Base-by-base conservation (phyloP, 2,888 invertebrate species). In the Hesperia comma region DNA sequence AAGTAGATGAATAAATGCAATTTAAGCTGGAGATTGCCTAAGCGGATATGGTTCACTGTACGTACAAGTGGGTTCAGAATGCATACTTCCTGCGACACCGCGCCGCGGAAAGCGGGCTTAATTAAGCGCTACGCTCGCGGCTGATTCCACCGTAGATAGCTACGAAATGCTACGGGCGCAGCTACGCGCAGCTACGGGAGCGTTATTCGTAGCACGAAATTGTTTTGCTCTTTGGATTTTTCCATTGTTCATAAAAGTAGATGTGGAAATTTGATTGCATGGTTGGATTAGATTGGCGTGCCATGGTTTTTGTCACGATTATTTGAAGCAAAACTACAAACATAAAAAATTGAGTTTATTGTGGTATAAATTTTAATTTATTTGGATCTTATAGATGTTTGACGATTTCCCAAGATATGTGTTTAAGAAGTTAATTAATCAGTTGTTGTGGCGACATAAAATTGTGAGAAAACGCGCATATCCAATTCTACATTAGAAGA, bases 61-160 rank as follows among this genome's bases (percentile, higher is more conserved):
- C 43, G 26, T 43, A 21, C 12, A 58, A 58, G 41, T 46, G 15
- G n/a, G 32, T 12, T 33, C 33, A 32, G 60, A 1, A 56, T 40
- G 40, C 46, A 46, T 15, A 12, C 17, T 46, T 46, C 33, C 32
- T 46, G 43, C 58, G 12, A 33, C 26, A 21, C 33, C 46, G 32
- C 17, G 19, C 3, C 19, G 46, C 32, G 46, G 60, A 46, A 60
- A 60, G 60, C 58, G 43, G 26, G 43, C 58, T 49, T 60, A 60
- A 60, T 60, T 49, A 49, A 33, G 46, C 46, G 60, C 60, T 60
- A 46, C 56, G 21, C 54, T 14, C 26, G 32, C 58, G 32, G 46
- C 46, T 26, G 60, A 60, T 46, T 46, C 46, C 8, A 60, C 46
- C 14, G 46, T 0, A 60, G 60, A 60, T 60, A 46, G 46, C 58